A percentile compares a stretch with the other conserved stretches of the same genome.
phyloP scores from a whole-genome alignment of 2,888 invertebrate species.

The Stenurella melanura region DNA sequence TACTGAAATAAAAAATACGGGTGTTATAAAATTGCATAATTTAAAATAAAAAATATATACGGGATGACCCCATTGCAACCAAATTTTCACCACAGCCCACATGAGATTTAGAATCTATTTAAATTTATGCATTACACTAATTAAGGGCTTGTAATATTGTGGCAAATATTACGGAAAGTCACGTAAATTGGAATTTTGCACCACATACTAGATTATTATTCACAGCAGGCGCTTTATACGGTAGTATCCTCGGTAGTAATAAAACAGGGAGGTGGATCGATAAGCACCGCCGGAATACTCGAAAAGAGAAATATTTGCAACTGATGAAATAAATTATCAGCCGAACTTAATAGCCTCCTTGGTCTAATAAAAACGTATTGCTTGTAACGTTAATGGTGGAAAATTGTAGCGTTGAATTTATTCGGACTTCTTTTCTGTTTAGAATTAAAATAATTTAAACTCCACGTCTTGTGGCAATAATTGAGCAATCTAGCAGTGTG shows the following conservation, averaged over 20 bases:
- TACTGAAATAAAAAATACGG: too few species aligned
- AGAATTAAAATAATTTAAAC: too few species aligned
- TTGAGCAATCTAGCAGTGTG: too few species aligned
- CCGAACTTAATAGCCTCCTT: neutral
- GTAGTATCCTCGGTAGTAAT: conserved; percentile 10
- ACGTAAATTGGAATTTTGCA: conserved; percentile 14
- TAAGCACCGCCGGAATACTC: conserved; percentile 17
- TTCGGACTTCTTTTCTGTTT: too few species aligned
- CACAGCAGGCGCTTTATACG: conserved; percentile 21
- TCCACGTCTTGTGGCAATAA: too few species aligned
- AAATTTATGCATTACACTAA: conserved; percentile 3
- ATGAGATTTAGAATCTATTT: neutral
- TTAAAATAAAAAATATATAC: too few species aligned
- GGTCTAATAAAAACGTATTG: conserved; percentile 17
- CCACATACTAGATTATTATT: conserved; percentile 15
- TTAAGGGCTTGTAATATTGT: conserved; percentile 1
- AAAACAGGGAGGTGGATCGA: conserved; percentile 25
- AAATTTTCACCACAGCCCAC: neutral
- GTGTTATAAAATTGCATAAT: too few species aligned
- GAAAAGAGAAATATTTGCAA: conserved; percentile 33
- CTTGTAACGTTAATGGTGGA: too few species aligned
- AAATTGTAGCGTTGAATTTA: too few species aligned
- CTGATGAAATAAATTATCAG: conserved; percentile 25
- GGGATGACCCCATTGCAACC: too few species aligned
- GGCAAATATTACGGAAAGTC: conserved; percentile 1